These are phyloP conservation scores for Fistularia tabacaria DNA, from an alignment of 2,797 vertebrate species.

Conservation along the genomic window DNA sequence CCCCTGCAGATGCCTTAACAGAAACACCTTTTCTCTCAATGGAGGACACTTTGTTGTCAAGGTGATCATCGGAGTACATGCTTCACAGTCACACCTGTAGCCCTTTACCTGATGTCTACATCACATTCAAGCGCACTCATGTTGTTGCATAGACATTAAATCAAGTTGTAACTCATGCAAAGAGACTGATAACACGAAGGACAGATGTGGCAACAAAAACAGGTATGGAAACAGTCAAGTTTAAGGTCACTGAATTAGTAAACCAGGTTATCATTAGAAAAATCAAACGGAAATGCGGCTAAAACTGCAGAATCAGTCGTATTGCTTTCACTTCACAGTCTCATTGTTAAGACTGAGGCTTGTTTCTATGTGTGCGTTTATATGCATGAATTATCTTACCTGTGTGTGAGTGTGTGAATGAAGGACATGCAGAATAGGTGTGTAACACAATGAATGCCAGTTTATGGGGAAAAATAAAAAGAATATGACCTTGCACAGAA, in stretches of 20 bases:
- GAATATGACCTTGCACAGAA: background rate
- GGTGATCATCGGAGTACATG: too few species aligned
- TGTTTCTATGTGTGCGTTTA: conserved; percentile 4
- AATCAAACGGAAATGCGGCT: conserved; percentile 34
- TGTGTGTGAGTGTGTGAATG: conserved; percentile 49
- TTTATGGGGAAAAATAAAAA: conserved; percentile 5
- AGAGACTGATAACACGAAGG: conserved; percentile 62
- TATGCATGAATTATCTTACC: conserved; percentile 18
- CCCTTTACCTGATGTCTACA: too few species aligned
- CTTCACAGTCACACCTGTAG: too few species aligned
- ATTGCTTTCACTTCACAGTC: conserved; percentile 65
- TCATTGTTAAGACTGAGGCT: conserved; percentile 38
- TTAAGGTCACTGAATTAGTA: conserved; percentile 71
- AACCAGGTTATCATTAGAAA: conserved; percentile 52
- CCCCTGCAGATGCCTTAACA: too few species aligned
- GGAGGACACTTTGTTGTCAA: too few species aligned
- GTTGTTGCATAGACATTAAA: conserved; percentile 77
- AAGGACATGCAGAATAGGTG: conserved; percentile 69
- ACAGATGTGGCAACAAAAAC: conserved; percentile 25
- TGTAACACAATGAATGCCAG: conserved; percentile 42
- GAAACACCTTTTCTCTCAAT: too few species aligned
- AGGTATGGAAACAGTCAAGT: conserved; percentile 18
- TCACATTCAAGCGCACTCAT: too few species aligned
- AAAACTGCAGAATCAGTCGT: conserved; percentile 44
- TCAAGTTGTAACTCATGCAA: conserved; percentile 45